Base-by-base conservation (phyloP, 2,113 vertebrate genomes). In the Corythornis madagascariensis region DNA sequence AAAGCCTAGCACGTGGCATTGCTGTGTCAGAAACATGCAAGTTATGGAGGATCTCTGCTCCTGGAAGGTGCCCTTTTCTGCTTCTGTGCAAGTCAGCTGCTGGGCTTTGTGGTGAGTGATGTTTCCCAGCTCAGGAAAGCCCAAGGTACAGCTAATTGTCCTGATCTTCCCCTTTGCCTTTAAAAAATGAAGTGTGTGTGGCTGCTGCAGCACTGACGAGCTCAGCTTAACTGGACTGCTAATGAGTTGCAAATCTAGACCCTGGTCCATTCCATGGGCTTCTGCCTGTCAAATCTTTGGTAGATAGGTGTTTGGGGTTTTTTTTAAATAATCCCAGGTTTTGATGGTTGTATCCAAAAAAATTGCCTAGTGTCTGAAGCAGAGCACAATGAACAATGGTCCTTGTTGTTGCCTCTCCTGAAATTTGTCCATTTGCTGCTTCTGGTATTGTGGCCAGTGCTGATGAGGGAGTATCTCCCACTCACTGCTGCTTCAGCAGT, bases 401-500 rank as follows among this genome's bases (percentile, higher is more conserved):
- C 22, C 45, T 57, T 12, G 29, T 84, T 90, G 81, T 19, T 72
- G 35, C 66, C 24, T 82, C 72, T 70, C 48, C 77, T 77, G 80
- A 81, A 83, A 81, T 74, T 22, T 0, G 55, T 71, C 0, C 29
- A 84, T 92, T 93, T 90, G 43, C 83, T 90, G n/a, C 61, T 29
- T 92, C 74, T 88, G 38, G 75, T 90, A 26, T 16, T 56, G 86
- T 33, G 83, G 83, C 69, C 83, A 22, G 38, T 24, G 25, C 66
- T 90, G 94, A 90, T 35, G 29, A 83, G 31, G 47, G 52, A 92
- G 64, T 52, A 21, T 88, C 93, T 95, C 77, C 56, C 88, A 72
- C 73, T 84, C 77, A 86, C 38, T n/a, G 67, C 65, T 89, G 81
- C 77, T 94, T 88, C 70, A 47, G 90, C 86, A 67, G 86, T 93